These are phyloP conservation scores for Aegotheles bennettii DNA, from an alignment of 2,113 vertebrate species.

Conservation along the genomic window DNA sequence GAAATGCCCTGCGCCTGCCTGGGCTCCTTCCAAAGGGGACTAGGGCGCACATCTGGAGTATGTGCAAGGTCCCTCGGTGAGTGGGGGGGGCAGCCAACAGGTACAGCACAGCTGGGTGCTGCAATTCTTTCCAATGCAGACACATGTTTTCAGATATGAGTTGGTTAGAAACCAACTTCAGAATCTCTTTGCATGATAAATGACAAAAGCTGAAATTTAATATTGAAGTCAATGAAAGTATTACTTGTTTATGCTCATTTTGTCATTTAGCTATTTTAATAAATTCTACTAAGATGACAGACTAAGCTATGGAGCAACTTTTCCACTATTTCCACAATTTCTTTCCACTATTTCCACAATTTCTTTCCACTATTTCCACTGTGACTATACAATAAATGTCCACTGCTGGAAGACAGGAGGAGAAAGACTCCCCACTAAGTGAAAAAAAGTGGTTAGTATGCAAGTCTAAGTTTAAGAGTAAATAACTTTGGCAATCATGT, in stretches of 20 bases:
- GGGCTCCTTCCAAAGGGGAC: not conserved
- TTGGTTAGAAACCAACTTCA: not conserved
- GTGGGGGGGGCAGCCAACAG: not conserved
- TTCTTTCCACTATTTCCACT: not conserved
- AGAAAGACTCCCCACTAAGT: not conserved
- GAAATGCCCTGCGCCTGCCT: not conserved
- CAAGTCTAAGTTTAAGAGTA: not conserved
- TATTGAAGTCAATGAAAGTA: not conserved
- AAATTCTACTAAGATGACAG: not conserved
- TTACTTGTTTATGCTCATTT: not conserved
- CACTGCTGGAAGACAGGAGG: not conserved
- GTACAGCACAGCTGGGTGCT: not conserved
- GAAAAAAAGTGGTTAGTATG: not conserved
- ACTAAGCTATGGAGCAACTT: not conserved
- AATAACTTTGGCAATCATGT: not conserved
- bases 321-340: too few relatives aligned
- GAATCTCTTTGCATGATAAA: not conserved
- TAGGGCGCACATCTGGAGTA: not conserved
- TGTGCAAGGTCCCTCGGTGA: accelerated
- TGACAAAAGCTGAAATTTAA: not conserved
- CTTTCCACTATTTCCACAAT: too few relatives aligned
- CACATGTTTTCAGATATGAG: not conserved
- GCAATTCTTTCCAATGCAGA: not conserved
- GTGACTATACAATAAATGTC: not conserved
- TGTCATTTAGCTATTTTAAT: not conserved